Base-by-base conservation (phyloP, 2,888 invertebrate genomes). In the Phengaris alcon region DNA sequence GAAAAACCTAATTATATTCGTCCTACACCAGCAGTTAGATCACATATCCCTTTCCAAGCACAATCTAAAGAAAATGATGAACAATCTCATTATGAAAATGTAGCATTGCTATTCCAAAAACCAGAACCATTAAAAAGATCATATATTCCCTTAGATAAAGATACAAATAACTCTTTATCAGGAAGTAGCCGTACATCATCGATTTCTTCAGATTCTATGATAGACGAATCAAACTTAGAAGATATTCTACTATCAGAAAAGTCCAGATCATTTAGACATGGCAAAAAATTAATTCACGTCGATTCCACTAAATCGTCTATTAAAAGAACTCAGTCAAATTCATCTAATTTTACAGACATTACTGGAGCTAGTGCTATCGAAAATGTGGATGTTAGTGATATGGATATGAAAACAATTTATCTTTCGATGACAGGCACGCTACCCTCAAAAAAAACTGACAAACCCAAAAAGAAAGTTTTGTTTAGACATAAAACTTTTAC, bases 401-500 rank as follows among this genome's bases (percentile, higher is more conserved):
- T 79, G 52, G 88, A 91, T 76, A 85, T 87, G 35, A 88, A 88
- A 77, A 79, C 85, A 57, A 82, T 90, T 57, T 90, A 90, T 79
- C 81, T 90, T 68, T 86, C 90, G 44, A 92, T 91, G 91, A 87
- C 89, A 51, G 93, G 93, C 22, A 93, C 93, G 6, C 82, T 93
- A 75, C 93, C 93, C 0, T 87, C 84, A 78, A 90, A 89, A 79
- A 90, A 90, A 80, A 77, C 84, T 0, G 83, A 84, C 15, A 83
- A 78, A 73, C 75, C 81, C n/a, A 87, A 87, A 77, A 91, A 90
- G 77, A 91, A 90, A 81, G 89, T 92, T 3, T 84, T 93, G 35
- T 93, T 93, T 81, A 88, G 93, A 75, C 91, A 93, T 81, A 93
- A 90, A 87, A 93, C 93, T 6, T 93, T 93, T 79, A 93, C 93